A percentile compares a stretch with the other conserved stretches of the same genome.
These are phyloP conservation scores for Orientallactaga bullata DNA, from an alignment of 2,113 vertebrate genomes.

Conservation along the genomic window DNA sequence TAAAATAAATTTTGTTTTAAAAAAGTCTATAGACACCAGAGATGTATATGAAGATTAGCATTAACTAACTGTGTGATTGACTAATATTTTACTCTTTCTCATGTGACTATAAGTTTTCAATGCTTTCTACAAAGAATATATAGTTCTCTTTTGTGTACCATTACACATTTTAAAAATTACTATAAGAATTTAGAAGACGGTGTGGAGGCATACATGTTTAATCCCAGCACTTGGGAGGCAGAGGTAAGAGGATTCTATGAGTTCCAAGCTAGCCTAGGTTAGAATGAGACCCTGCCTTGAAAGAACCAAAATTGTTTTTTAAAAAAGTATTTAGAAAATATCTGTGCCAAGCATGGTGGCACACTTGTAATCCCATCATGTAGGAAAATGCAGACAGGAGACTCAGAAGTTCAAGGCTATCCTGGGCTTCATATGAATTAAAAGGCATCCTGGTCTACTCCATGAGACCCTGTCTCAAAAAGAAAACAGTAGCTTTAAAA, in stretches of 20 bases:
- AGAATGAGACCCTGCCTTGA: not conserved
- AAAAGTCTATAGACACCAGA: not conserved
- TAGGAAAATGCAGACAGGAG: no score
- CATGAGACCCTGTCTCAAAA: no score
- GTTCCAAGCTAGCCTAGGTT: not conserved
- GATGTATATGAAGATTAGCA: not conserved
- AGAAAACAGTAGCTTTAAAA: no score
- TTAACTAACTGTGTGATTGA: not conserved
- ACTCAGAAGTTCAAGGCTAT: no score
- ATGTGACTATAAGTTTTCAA: not conserved
- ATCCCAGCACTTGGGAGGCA: not conserved
- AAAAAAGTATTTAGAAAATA: no score
- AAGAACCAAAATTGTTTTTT: no score
- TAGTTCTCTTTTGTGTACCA: not conserved
- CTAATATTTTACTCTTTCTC: not conserved
- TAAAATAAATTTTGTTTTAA: no score
- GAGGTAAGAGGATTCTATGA: not conserved
- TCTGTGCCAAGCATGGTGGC: no score
- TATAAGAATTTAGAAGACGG: not conserved
- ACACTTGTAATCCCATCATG: no score
- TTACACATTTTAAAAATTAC: not conserved
- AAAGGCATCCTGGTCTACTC: no score
- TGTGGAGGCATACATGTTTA: no score
- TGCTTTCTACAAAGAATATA: constrained; percentile 14
- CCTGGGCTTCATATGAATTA: not conserved